These are phyloP conservation scores for Murina feae DNA, from an alignment of 2,113 vertebrate species.

Conservation along the genomic window DNA sequence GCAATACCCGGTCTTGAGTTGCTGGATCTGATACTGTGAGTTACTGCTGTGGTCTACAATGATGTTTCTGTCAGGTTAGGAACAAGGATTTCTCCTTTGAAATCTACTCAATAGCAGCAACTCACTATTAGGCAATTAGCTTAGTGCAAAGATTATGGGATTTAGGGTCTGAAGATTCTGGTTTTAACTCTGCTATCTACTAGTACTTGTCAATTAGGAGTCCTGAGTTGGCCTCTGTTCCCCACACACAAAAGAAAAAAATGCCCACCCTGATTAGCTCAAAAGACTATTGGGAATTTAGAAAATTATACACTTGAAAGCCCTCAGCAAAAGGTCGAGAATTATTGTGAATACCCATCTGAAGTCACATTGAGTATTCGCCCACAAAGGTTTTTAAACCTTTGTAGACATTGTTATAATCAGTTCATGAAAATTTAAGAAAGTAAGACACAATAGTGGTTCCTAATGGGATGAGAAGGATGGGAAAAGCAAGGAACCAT, in stretches of 20 bases:
- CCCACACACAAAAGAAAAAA: not conserved
- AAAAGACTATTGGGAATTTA: not conserved
- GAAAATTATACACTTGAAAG: not conserved
- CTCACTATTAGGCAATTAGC: rapidly evolving
- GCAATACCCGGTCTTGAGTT: not conserved
- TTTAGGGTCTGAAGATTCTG: not conserved
- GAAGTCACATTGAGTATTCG: not conserved
- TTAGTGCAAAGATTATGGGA: not conserved
- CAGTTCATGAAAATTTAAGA: not conserved
- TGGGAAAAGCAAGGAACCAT: not conserved
- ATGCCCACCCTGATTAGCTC: not conserved
- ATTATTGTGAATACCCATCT: not conserved
- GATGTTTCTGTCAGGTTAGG: not conserved
- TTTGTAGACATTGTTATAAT: not conserved
- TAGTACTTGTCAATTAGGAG: not conserved
- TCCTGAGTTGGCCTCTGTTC: not conserved
- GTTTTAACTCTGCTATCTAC: not conserved
- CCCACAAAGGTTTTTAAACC: not conserved
- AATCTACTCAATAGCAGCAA: not conserved
- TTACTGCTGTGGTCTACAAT: not conserved
- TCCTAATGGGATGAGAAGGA: not conserved
- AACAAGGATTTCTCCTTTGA: not conserved
- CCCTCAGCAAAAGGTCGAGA: not conserved
- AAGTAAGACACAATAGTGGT: not conserved
- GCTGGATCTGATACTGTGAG: not conserved